Percentiles rank a stretch among this genome's conserved stretches.
Conservation (phyloP, 2,888 invertebrate species). For the Orgyia antiqua region DNA sequence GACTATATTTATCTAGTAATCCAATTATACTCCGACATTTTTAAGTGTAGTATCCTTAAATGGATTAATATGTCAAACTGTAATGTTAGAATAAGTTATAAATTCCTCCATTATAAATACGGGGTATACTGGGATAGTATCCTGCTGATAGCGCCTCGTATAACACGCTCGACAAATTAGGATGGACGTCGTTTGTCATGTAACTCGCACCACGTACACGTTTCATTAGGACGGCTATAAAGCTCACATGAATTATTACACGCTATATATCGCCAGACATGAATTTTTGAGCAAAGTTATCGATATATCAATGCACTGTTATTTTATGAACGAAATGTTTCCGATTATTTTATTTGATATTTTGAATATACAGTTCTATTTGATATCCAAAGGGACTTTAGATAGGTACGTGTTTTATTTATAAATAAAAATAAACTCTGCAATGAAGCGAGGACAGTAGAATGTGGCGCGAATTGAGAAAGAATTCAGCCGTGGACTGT, state of each 20-base stretch:
- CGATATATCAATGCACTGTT: slow-evolving; percentile 2
- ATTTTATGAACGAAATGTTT: not conserved
- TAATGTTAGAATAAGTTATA: slow-evolving; percentile 32
- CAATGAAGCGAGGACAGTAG: too few relatives aligned
- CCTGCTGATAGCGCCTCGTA: slow-evolving; percentile 51
- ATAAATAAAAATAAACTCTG: too few relatives aligned
- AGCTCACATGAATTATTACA: slow-evolving; percentile 43
- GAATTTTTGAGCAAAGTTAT: slow-evolving; percentile 8
- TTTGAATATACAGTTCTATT: too few relatives aligned
- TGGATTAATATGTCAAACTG: slow-evolving; percentile 21
- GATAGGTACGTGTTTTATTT: too few relatives aligned
- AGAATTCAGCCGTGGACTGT: too few relatives aligned
- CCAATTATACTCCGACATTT: too few relatives aligned
- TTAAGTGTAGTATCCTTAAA: too few relatives aligned
- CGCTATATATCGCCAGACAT: slow-evolving; percentile 17
- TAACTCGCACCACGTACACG: slow-evolving; percentile 28
- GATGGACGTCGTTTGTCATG: slow-evolving; percentile 59
- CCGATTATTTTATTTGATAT: slow-evolving; percentile 1
- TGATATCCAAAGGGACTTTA: too few relatives aligned
- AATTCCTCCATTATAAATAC: slow-evolving; percentile 35
- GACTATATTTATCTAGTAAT: too few relatives aligned
- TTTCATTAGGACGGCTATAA: slow-evolving; percentile 44
- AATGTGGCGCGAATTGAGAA: too few relatives aligned
- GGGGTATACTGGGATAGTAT: slow-evolving; percentile 31
- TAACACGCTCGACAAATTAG: slow-evolving; percentile 61